Base-by-base conservation (phyloP, 2,113 vertebrate species). In the Rhadina sibilatrix region DNA sequence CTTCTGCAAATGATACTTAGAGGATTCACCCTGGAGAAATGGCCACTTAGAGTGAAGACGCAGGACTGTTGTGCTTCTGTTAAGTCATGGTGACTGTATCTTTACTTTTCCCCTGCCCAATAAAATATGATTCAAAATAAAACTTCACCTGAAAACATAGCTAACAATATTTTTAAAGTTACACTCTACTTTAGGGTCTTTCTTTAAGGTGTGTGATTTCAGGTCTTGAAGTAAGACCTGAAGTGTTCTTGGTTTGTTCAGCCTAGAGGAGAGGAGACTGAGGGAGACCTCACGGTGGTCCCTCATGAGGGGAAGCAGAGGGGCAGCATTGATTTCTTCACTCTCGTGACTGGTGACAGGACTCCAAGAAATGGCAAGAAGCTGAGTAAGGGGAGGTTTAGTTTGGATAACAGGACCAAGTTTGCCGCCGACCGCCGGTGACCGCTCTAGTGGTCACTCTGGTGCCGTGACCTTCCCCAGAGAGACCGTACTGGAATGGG, bases 281-380 rank as follows among this genome's bases (percentile, higher is more conserved):
- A 47, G 11, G 54, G 17, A 47, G 12, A 49, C 10, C 35, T 69
- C 18, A 5, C 0, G 1, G 18, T 27, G 27, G 25, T 27, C 22
- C 18, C n/a, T 76, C 35, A 13, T 19, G 11, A 19, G 15, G n/a
- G 25, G 25, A 47, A 76, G 35, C 18, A 22, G 40, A 83, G 15
- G 35, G 8, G 21, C n/a, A 22, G 31, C 49, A 37, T 15, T 35
- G 8, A 49, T 35, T 17, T 69, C 61, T 40, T 61, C 70, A 49
- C 22, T 69, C 78, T 23, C 0, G 0, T 40, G 47, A 16, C 18
- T 8, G 10, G 15, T 33, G 47, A 8, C 63, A 63, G 31, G 8
- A 33, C 56, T 61, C 15, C 13, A 69, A 35, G 40, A 47, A 63
- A 37, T 56, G 17, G 10, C 22, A 8, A 5, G 40, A 49, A 76